Base-by-base conservation (phyloP, 1,140 invertebrate species). In the Drosophila tsacasi region DNA sequence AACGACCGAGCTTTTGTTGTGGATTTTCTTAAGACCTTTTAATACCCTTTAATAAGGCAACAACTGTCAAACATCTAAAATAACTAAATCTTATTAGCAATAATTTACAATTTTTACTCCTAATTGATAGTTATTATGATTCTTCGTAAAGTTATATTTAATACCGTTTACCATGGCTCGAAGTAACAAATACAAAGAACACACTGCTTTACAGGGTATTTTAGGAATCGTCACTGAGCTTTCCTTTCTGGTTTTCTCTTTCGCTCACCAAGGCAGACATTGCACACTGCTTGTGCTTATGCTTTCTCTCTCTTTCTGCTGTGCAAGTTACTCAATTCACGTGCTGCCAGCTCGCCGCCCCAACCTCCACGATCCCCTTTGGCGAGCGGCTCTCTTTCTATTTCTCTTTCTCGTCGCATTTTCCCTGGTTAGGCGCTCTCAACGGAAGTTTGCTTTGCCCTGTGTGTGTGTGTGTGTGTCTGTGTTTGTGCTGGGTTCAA, bases 401-500 rank as follows among this genome's bases (percentile, higher is more conserved):
- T 40, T 35, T 64, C 55, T 61, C 64, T 58, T 39, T 46, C 64
- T 60, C 60, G 39, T 17, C 40, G 44, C 32, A 49, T 55, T 55
- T 49, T 58, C 64, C 47, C 21, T 37, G 27, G 30, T 21, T 72
- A 21, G 27, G 42, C 67, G 25, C 67, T 72, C 71, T 73, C 67
- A 61, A 73, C 68, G 71, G 71, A 73, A 73, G 71, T 61, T 61
- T 61, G 37, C 35, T 63, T 62, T 62, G 21, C 37, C n/a, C 2
- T 21, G 35, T 50, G 12, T 52, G 27, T 32, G 47, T 32, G 21
- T 30, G 32, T 54, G 40, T 46, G 39, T 82, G 44, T 47, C 27
- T 65, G 47, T 52, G 42, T 39, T 25, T 39, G 55, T 32, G 37
- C 27, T 55, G 64, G 65, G 89, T 91, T 91, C 89, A 91, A 91